Base-by-base conservation (phyloP, 2,113 vertebrate genomes). In the Nannospalax galili region DNA sequence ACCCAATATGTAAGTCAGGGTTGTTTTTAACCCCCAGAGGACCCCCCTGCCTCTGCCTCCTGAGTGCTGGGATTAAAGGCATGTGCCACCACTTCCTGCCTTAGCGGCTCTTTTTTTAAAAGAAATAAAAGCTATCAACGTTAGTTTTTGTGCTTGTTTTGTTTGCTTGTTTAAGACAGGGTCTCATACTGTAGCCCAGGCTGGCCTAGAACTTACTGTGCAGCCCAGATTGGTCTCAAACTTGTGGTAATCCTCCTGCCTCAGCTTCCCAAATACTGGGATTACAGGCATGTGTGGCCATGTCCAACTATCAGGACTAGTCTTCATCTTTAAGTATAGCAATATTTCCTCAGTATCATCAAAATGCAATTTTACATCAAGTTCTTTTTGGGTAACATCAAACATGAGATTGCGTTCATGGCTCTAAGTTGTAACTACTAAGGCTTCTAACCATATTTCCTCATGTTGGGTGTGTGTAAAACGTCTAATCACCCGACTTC, bases 251-350 rank as follows among this genome's bases (percentile, higher is more conserved):
- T 86, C 35, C 42, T 56, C 22, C n/a, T 58, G 67, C 48, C 8
- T 58, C 48, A 72, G 35, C 0, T 5, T 26, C 22, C 24, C 24
- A 37, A 58, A 24, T 7, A 35, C 15, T n/a, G 32, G 42, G 8
- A 28, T 56, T 70, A 70, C 22, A 85, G 42, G 22, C 20, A 52
- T 56, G 35, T 12, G 19, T 4, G 11, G 17, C 24, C 5, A 28
- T 58, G 22, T 72, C 67, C 58, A 14, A 37, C 67, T 19, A 30
- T 7, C 65, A 37, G 12, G 35, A 22, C 0, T 48, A 56, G 52
- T 91, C 92, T 22, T 96, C 40, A 67, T 52, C 62, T 84, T 35
- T 24, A 86, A 67, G 30, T 67, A 37, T 30, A 64, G 28, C 74
- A 65, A 7, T 16, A 84, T 30, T 73, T 92, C 72, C 64, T 82